Evolutionary conservation across 2,113 vertebrate genomes (phyloP).

Genomic region (Danionella cerebrum): DNA sequence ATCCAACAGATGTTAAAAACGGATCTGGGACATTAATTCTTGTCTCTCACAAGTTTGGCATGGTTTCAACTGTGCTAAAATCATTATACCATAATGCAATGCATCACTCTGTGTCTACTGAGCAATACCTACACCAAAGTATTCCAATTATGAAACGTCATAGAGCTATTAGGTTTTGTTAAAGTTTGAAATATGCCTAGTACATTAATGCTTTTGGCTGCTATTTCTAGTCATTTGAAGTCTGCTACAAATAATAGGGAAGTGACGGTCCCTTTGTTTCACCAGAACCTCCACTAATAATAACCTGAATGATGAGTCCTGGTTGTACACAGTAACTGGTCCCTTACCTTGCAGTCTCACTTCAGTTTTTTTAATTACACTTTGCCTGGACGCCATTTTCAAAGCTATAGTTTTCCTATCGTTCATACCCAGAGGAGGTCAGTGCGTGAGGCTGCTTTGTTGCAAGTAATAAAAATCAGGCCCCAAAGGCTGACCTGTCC

Average conservation of each 20-base stretch:
- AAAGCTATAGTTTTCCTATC: background rate
- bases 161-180: background rate
- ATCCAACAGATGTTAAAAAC: background rate
- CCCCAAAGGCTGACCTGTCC: background rate
- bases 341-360: background rate
- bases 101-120: background rate
- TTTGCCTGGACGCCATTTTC: background rate
- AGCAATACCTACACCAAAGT: background rate
- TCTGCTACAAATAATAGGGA: background rate
- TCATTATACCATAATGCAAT: background rate
- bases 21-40: background rate
- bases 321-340: too few relatives aligned
- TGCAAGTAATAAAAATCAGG: slow-evolving; percentile 3
- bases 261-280: background rate
- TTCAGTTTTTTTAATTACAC: background rate
- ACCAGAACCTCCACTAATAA: too few relatives aligned
- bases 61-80: background rate
- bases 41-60: background rate
- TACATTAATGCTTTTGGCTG: background rate
- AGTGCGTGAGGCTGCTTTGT: background rate
- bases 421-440: background rate
- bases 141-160: background rate
- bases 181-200: background rate
- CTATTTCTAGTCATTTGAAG: background rate
- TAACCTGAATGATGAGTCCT: background rate